Percentiles rank a stretch among this genome's conserved stretches.
These are phyloP conservation scores for Heliothis peltigera DNA, from an alignment of 2,888 invertebrate genomes.

Conservation along the genomic window DNA sequence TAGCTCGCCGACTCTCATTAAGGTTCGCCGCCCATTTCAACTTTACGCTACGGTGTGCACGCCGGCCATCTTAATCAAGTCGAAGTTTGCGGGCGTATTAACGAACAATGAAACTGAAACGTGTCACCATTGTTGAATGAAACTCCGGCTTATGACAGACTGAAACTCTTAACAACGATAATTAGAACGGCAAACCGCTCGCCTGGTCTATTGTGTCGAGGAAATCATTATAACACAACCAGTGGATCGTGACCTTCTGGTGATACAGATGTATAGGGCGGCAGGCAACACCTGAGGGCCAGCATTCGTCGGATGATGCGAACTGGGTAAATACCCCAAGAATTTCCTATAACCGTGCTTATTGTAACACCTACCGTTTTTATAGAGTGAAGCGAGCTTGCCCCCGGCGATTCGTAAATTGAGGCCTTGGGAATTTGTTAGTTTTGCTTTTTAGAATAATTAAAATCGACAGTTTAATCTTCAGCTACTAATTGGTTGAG, in stretches of 20 bases:
- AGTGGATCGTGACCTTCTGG: conserved; percentile 42
- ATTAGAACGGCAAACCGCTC: conserved; percentile 72
- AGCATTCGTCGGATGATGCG: conserved; percentile 34
- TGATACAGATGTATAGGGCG: conserved; percentile 28
- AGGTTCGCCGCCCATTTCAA: conserved; percentile 48
- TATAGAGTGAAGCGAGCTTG: conserved; percentile 44
- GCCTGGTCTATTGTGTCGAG: conserved; percentile 62
- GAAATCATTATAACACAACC: conserved; percentile 62
- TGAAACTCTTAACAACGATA: conserved; percentile 73
- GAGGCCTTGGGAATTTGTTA: conserved; percentile 35
- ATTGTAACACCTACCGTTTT: conserved; percentile 58
- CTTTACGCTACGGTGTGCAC: conserved; percentile 59
- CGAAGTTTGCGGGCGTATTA: conserved; percentile 73
- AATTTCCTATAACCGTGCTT: conserved; percentile 58
- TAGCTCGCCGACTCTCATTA: conserved; percentile 41
- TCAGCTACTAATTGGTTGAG: not conserved
- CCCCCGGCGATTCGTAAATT: conserved; percentile 53
- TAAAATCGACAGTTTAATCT: conserved; percentile 24
- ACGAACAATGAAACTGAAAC: conserved; percentile 78
- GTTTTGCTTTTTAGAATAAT: conserved; percentile 29
- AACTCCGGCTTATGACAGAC: conserved; percentile 70
- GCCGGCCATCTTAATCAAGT: conserved; percentile 71
- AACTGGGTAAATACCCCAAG: conserved; percentile 52
- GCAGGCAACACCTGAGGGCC: conserved; percentile 31
- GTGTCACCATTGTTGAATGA: conserved; percentile 75